Evolutionary conservation across 2,888 invertebrate species (phyloP), one percentile per base, ranked within the genome.

Genomic region (Drosophila nigricruria): DNA sequence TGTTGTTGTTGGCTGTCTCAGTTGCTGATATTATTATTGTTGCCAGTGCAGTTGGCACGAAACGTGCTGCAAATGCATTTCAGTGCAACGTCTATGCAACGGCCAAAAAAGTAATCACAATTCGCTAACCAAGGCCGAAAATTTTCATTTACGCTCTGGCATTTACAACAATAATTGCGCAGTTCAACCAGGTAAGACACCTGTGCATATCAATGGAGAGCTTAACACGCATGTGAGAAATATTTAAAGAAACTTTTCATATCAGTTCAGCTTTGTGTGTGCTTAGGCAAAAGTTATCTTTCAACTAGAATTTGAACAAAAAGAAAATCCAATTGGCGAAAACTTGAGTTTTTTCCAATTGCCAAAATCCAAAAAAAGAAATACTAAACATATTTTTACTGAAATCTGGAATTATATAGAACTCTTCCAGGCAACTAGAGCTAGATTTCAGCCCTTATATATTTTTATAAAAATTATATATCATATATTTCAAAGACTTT

Each of bases 41-140:
- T 47, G 45, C 25, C 9, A 16, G 27, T 18, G 34, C 50, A 36
- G 42, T 36, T 34, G 49, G 27, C 64, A 20, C 10, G 47, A 77
- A 77, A 73, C 78, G 78, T 77, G 76, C 72, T 69, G 58, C 50
- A 73, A 56, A 56, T 69, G 78, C 73, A 69, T 62, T 68, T 73
- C 61, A 12, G 57, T 27, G 47, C 40, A 18, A 25, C 40, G 18
- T 67, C 27, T 49, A 23, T 66, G 63, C 34, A n/a, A n/a, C n/a
- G 60, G 66, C 62, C 75, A 77, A 66, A 42, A 40, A 54, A 58
- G 40, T 68, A 73, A 77, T 62, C 73, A 52, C 76, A 77, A 76
- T 67, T 61, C 50, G 61, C 63, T 68, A 50, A 58, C 68, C 76
- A 77, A 76, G 73, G 76, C 59, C 77, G 32, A 67, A 67, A 58